These are phyloP conservation scores for Bombyx mandarina DNA, from an alignment of 1,140 invertebrate genomes.

Conservation along the genomic window DNA sequence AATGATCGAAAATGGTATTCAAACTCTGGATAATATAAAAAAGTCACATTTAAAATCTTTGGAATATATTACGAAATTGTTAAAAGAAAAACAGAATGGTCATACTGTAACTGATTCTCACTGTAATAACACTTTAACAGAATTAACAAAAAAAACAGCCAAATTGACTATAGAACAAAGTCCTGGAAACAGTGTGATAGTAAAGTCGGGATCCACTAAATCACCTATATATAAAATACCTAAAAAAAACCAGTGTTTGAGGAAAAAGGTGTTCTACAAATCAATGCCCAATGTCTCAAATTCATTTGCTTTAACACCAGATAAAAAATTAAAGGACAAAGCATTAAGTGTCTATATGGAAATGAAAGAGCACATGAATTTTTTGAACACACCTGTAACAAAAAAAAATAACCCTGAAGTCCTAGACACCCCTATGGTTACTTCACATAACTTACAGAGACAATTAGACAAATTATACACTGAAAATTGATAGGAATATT, in stretches of 20 bases:
- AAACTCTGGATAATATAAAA: constrained; percentile 33
- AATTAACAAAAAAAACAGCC: not conserved
- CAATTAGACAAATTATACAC: constrained; percentile 52
- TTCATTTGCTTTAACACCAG: constrained; percentile 23
- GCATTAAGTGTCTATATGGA: constrained; percentile 51
- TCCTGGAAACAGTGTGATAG: not conserved
- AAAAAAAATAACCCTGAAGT: constrained; percentile 16
- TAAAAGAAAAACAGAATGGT: constrained; percentile 28
- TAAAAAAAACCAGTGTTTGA: constrained; percentile 40
- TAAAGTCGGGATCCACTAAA: constrained; percentile 21
- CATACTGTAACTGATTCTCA: constrained; percentile 7
- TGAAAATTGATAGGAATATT: constrained; percentile 8
- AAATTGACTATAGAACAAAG: not conserved
- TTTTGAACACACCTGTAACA: constrained; percentile 43
- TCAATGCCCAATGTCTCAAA: constrained; percentile 46
- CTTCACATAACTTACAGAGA: constrained; percentile 52
- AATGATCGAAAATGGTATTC: constrained; percentile 36
- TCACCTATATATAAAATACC: constrained; percentile 53
- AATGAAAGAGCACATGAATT: constrained; percentile 56
- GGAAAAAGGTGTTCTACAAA: constrained; percentile 46
- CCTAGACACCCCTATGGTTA: constrained; percentile 41
- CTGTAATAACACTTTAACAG: no score
- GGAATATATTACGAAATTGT: constrained; percentile 33
- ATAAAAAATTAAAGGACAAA: constrained; percentile 26
- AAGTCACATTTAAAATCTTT: constrained; percentile 34